Base-by-base conservation (phyloP, 2,113 vertebrate species). In the Mionectes macconnelli region DNA sequence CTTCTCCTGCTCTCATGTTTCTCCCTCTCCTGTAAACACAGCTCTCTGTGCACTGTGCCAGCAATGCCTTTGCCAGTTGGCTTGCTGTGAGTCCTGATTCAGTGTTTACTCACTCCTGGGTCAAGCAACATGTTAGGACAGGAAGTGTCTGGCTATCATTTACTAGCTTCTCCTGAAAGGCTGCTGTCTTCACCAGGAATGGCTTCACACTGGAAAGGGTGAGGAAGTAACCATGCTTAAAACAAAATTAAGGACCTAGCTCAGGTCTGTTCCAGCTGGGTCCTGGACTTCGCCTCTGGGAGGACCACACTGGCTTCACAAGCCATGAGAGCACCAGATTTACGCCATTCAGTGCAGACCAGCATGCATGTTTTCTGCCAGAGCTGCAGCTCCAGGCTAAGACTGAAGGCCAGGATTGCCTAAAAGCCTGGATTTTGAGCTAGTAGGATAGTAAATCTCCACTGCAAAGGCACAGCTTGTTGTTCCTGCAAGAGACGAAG, bases 81-180 rank as follows among this genome's bases (percentile, higher is more conserved):
- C 88, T 96, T 97, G 93, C 96, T 97, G 62, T 63, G 52, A 96
- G 81, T 86, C 63, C 89, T 94, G 85, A 95, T 96, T 95, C 93
- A 96, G 56, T 95, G 91, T 96, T 97, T 96, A 96, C 90, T 96
- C 76, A 82, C 75, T 94, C 73, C 67, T 95, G 80, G 85, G 95
- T 94, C 92, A 97, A 94, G 86, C 53, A 96, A 95, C 91, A 83
- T 89, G 96, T 95, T 87, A 96, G 92, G 86, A 94, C 96, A 97
- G 96, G 96, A 96, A 97, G 78, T 4, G 53, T 82, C 84, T 74
- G 83, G 89, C 95, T 92, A 84, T 96, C 95, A 18, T 93, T 96
- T 96, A 96, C 91, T 40, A 87, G 47, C 74, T 93, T 74, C 92
- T 93, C 39, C 81, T 92, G 80, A 94, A 94, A 83, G 53, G 53